Percentiles rank a stretch among this genome's conserved stretches.
phyloP scores from a whole-genome alignment of 1,140 invertebrate genomes.

The Lasaia peninsularis region DNA sequence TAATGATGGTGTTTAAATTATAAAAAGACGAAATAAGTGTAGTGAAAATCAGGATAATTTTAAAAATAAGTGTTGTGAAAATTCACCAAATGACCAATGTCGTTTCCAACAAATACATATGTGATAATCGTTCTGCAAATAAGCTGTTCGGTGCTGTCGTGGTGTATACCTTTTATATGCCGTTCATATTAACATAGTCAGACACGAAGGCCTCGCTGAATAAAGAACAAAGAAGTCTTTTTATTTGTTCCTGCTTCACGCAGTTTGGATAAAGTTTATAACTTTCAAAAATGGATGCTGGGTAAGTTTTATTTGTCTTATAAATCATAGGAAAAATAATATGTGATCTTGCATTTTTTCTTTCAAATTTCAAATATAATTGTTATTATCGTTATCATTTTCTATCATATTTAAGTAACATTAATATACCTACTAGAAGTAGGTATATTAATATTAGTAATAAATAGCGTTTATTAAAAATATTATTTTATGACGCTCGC shows the following conservation, averaged over 20 bases:
- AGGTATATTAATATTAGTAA: too few species aligned
- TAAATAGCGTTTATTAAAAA: too few species aligned
- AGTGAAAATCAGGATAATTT: background rate
- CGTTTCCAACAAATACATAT: slow-evolving; percentile 56
- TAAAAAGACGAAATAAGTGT: background rate
- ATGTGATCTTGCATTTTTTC: too few species aligned
- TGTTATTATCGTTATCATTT: too few species aligned
- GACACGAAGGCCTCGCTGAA: slow-evolving; percentile 37
- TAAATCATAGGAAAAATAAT: too few species aligned
- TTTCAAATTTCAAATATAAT: too few species aligned
- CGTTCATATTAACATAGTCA: slow-evolving; percentile 52
- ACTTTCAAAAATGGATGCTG: slow-evolving; percentile 51
- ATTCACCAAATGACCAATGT: slow-evolving; percentile 67
- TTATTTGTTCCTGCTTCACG: slow-evolving; percentile 27
- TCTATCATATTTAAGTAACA: too few species aligned
- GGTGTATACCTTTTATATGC: slow-evolving; percentile 50
- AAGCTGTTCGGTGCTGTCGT: slow-evolving; percentile 48
- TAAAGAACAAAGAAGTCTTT: slow-evolving; percentile 48
- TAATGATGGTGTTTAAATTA: background rate
- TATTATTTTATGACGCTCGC: too few species aligned
- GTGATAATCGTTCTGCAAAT: slow-evolving; percentile 70
- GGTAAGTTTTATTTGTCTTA: slow-evolving; percentile 39
- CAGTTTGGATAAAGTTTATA: slow-evolving; percentile 7
- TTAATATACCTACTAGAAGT: too few species aligned
- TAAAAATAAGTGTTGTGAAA: slow-evolving; percentile 34